A percentile compares a stretch with the other conserved stretches of the same genome.
Evolutionary conservation across 2,888 invertebrate species (phyloP).

Genomic region (Orgyia antiqua): DNA sequence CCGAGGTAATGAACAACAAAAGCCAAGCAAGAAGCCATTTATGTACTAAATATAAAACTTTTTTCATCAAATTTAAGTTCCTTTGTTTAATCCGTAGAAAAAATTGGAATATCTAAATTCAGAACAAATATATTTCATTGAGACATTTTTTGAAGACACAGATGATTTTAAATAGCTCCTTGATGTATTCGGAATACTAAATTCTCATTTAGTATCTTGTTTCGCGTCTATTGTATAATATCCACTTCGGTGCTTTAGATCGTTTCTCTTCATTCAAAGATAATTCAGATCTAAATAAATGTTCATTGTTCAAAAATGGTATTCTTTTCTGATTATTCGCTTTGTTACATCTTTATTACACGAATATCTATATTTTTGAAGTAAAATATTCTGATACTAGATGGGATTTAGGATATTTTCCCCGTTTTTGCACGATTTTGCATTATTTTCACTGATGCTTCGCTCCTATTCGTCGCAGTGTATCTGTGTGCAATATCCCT

Average conservation of each 20-base stretch:
- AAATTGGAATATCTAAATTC: no score
- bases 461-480: no score
- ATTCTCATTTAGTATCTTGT: conserved; percentile 12
- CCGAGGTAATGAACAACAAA: conserved; percentile 34
- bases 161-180: conserved; percentile 24
- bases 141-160: conserved; percentile 31
- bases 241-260: not conserved
- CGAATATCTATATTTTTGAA: no score
- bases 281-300: not conserved
- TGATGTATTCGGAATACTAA: conserved; percentile 20
- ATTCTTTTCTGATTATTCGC: no score
- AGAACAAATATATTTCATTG: conserved; percentile 40
- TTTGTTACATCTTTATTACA: no score
- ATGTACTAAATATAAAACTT: conserved; percentile 50
- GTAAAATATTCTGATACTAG: no score
- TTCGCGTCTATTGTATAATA: conserved; percentile 1
- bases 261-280: not conserved
- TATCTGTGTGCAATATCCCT: no score
- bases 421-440: no score
- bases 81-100: conserved; percentile 34
- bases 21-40: conserved; percentile 46
- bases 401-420: no score
- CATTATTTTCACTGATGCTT: no score
- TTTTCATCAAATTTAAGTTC: conserved; percentile 71
- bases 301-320: no score